Evolutionary conservation across 1,140 invertebrate species (phyloP), one percentile per base, ranked within the genome.

Genomic region (Lepidurus packardi): DNA sequence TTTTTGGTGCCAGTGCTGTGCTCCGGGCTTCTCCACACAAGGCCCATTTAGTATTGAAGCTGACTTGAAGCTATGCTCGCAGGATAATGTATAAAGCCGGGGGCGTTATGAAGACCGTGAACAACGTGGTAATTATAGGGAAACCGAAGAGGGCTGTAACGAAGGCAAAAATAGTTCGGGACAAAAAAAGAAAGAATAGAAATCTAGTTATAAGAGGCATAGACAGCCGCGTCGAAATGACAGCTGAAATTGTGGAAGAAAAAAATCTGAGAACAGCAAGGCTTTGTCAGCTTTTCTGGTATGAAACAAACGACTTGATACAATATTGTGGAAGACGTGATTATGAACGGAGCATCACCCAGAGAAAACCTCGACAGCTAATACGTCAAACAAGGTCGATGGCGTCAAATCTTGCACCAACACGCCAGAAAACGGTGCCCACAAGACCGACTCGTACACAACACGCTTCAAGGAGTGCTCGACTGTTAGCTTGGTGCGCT

Each of bases 361-460:
- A 65, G 6, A 65, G 53, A 16, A 65, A 65, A 65, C 5, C 13
- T 65, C 3, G 53, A 65, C 53, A 65, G 53, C 53, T 65, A 65
- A 65, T 65, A 16, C 53, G 53, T 65, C 53, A 65, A 65, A 65
- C 53, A 65, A 65, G 53, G 53, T 65, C 53, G 53, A 65, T 21
- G 13, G 53, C 53, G 53, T 65, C 53, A 65, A 65, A 11, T 65
- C 53, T 65, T 13, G 21, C 53, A 65, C 53, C 53, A 21, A 65
- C 53, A 65, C 21, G 53, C 21, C 16, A 65, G n/a, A 21, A 13
- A 65, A 65, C 21, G 21, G 7, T 65, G 53, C 5, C 53, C 53
- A 13, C 53, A 65, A 65, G 1, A 65, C 53, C 21, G 53, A 65
- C 34, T 34, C 3, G 1, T 34, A 34, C 2, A 34, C 34, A 21